These are phyloP conservation scores for Chaetops frenatus DNA, from an alignment of 2,113 vertebrate species.

Conservation along the genomic window DNA sequence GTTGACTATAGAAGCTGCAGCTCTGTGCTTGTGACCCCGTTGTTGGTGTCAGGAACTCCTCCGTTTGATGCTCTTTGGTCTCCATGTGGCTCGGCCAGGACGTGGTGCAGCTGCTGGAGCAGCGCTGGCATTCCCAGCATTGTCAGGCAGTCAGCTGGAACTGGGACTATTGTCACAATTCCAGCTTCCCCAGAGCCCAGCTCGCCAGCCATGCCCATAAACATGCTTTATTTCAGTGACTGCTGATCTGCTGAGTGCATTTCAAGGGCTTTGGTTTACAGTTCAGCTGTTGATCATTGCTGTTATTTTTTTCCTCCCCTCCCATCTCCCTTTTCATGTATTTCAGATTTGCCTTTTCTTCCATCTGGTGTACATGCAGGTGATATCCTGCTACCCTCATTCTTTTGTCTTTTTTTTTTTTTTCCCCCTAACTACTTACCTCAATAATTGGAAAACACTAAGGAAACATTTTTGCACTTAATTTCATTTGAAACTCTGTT, in stretches of 20 bases:
- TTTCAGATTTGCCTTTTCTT: neutral
- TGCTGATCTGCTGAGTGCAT: neutral
- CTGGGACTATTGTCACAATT: neutral
- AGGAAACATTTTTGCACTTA: slow-evolving; percentile 6
- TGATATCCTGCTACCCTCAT: neutral
- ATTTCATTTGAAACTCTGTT: neutral
- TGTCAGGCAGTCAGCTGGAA: neutral
- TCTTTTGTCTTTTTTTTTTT: neutral
- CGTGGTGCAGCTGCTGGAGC: neutral
- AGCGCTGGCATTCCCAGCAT: neutral
- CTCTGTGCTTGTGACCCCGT: neutral
- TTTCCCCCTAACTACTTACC: neutral
- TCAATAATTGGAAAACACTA: slow-evolving; percentile 31
- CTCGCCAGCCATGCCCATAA: neutral
- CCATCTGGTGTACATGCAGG: neutral
- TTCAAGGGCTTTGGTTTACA: slow-evolving; percentile 11
- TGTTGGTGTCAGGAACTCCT: neutral
- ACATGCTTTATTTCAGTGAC: neutral
- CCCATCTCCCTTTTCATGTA: neutral
- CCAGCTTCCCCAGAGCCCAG: neutral
- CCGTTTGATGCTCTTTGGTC: neutral
- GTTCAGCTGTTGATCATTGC: neutral
- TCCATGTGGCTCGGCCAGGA: neutral
- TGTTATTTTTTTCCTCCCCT: neutral
- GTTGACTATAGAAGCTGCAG: neutral